These are phyloP conservation scores for Drosophila infuscata DNA, from an alignment of 2,888 invertebrate species.

Conservation along the genomic window DNA sequence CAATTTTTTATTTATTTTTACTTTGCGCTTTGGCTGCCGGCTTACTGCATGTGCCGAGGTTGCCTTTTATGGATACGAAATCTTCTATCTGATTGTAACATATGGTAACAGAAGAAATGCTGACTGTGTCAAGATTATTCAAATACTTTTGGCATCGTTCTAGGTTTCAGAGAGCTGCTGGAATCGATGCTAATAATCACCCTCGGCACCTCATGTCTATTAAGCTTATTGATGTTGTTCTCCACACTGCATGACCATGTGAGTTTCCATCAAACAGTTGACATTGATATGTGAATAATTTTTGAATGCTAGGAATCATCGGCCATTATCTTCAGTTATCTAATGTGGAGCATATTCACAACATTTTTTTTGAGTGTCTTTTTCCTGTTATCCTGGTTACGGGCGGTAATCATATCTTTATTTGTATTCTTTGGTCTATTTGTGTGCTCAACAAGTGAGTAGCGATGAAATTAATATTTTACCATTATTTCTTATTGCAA, in stretches of 20 bases:
- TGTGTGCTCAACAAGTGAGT: constrained; percentile 40
- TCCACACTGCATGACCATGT: constrained; percentile 52
- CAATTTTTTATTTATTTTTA: constrained; percentile 37
- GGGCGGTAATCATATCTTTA: not conserved
- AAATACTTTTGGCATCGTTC: not conserved
- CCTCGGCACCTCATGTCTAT: constrained; percentile 30
- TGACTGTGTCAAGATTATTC: not conserved
- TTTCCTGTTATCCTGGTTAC: not conserved
- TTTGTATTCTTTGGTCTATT: constrained; percentile 8
- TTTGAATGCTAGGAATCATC: constrained; percentile 41
- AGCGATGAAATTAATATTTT: not conserved
- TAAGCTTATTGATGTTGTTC: constrained; percentile 33
- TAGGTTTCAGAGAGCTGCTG: constrained; percentile 37
- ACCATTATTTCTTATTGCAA: constrained; percentile 8
- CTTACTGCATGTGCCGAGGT: constrained; percentile 36
- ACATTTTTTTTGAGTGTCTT: constrained; percentile 25
- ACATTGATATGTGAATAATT: not conserved
- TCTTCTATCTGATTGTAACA: not conserved
- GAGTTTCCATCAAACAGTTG: not conserved
- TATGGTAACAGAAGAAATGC: constrained; percentile 18
- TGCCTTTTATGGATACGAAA: constrained; percentile 10
- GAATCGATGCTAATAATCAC: constrained; percentile 36
- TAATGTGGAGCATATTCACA: constrained; percentile 46
- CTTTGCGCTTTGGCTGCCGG: constrained; percentile 44
- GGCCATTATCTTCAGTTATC: constrained; percentile 44